Evolutionary conservation across 2,113 vertebrate species (phyloP).

Genomic region (Phrynosoma platyrhinos): DNA sequence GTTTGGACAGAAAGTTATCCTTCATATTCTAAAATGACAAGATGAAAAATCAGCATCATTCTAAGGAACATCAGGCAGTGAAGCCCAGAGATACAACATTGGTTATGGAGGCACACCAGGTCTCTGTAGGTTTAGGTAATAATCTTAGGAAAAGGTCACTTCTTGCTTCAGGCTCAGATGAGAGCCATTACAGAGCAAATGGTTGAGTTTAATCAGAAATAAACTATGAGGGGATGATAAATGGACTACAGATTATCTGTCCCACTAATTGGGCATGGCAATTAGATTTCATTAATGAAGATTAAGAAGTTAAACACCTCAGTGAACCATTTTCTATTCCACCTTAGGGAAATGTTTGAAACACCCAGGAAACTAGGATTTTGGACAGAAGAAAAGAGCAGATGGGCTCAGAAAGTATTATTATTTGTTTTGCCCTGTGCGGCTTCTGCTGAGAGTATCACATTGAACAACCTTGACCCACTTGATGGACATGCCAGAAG

Average conservation of each 20-base stretch:
- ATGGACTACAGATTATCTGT: conserved; percentile 30
- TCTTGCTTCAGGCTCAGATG: neutral
- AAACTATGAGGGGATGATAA: conserved; percentile 19
- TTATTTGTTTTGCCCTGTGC: neutral
- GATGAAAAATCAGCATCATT: neutral
- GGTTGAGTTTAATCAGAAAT: conserved; percentile 21
- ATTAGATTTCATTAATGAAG: conserved; percentile 38
- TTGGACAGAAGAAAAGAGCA: neutral
- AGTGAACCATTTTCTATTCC: conserved; percentile 9
- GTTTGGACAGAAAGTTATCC: neutral
- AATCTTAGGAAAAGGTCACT: conserved; percentile 30
- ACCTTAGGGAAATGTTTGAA: neutral
- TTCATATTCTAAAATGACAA: neutral
- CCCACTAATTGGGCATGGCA: conserved; percentile 27
- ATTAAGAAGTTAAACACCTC: conserved; percentile 22
- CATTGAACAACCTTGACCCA: neutral
- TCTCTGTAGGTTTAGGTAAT: conserved; percentile 12
- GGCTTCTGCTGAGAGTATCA: neutral
- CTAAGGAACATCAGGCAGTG: neutral
- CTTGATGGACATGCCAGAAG: too few species aligned
- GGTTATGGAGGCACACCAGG: neutral
- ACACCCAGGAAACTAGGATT: neutral
- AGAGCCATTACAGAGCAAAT: conserved; percentile 12
- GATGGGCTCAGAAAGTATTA: neutral
- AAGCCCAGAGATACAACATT: neutral